A percentile compares a stretch with the other conserved stretches of the same genome.
phyloP scores from a whole-genome alignment of 2,113 vertebrate genomes.

The Thamnophis sirtalis region DNA sequence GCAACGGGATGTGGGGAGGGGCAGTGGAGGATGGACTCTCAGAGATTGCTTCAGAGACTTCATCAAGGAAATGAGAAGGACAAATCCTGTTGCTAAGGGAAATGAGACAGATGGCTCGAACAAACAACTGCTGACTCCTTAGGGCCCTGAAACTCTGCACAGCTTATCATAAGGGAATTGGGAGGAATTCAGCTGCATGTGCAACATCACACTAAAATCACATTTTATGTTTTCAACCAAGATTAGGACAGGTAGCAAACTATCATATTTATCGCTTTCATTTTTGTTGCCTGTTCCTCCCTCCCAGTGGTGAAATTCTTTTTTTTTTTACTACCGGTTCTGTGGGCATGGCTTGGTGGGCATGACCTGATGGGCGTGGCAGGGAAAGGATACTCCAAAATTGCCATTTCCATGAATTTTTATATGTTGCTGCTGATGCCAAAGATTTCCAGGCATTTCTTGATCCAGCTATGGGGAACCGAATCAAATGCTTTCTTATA shows the following conservation, averaged over 20 bases:
- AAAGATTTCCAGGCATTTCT: too few species aligned
- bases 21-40: conserved; percentile 19
- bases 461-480: too few species aligned
- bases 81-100: conserved; percentile 43
- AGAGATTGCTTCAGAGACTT: conserved; percentile 29
- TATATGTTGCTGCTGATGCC: too few species aligned
- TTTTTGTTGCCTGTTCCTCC: neutral
- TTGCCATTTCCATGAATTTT: too few species aligned
- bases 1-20: conserved; percentile 12
- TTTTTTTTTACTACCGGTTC: too few species aligned
- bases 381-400: too few species aligned
- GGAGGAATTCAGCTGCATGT: neutral
- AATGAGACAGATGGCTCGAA: conserved; percentile 56
- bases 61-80: conserved; percentile 45
- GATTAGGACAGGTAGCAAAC: neutral
- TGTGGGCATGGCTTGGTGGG: too few species aligned
- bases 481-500: too few species aligned
- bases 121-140: conserved; percentile 39
- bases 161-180: neutral
- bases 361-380: too few species aligned
- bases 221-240: accelerated
- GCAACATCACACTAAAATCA: neutral
- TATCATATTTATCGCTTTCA: neutral
- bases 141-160: conserved; percentile 10
- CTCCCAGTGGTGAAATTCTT: too few species aligned